Conservation (phyloP, 2,797 vertebrate species). For the Xiphophorus birchmanni region DNA sequence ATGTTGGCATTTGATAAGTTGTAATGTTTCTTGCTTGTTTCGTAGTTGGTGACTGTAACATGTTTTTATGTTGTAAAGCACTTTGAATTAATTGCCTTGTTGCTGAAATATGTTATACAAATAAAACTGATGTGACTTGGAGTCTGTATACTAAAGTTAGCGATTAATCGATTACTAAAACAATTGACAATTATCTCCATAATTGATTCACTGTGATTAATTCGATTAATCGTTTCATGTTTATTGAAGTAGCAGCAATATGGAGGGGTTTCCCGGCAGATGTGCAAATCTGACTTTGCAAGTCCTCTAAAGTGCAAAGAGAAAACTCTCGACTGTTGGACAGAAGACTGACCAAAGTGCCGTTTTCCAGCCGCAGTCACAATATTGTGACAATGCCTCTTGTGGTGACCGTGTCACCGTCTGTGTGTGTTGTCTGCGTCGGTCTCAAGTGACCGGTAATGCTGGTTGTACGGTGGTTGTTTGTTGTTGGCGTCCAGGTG, state of each 20-base stretch:
- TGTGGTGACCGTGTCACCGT: constrained; percentile 35
- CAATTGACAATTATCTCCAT: neutral
- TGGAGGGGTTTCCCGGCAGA: neutral
- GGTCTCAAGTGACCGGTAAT: constrained; percentile 7
- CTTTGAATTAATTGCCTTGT: no score
- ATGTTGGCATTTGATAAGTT: no score
- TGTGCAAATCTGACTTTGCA: neutral
- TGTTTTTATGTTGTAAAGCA: no score
- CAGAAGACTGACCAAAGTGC: constrained; percentile 19
- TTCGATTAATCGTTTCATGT: neutral
- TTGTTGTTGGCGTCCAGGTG: constrained; percentile 5
- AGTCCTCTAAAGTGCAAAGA: neutral
- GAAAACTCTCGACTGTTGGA: neutral
- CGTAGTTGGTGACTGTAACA: no score
- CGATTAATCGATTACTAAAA: neutral
- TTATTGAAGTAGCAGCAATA: neutral
- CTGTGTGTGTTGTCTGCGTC: neutral
- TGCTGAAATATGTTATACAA: no score
- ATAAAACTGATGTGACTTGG: no score
- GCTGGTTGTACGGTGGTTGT: constrained; percentile 17
- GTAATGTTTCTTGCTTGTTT: no score
- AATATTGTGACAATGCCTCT: constrained; percentile 62
- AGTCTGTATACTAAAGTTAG: neutral
- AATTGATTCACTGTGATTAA: neutral
- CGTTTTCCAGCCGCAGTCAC: constrained; percentile 38